Base-by-base conservation (phyloP, 2,888 invertebrate species). In the Cryptocephalus moraei region DNA sequence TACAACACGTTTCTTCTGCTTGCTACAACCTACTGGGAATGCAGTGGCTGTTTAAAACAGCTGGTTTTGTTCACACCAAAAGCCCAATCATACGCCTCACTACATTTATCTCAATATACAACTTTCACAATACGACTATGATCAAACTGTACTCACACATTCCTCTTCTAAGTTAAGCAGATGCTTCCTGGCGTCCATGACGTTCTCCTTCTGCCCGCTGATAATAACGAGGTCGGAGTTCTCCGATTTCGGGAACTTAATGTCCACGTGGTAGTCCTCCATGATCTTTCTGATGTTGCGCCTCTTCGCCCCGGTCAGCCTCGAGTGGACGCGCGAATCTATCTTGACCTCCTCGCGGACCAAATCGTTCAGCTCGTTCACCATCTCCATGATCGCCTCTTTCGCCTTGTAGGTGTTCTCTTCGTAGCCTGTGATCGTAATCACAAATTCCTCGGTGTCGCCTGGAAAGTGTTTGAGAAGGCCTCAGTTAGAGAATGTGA, bases 351-450 rank as follows among this genome's bases (percentile, higher is more conserved):
- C 87, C 62, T 89, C 89, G 55, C 84, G 85, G 53, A 81, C 77
- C 69, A 88, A 78, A 43, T 82, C 82, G 66, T 85, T 83, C 71
- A 92, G 75, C 67, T 93, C 90, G 56, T 85, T 82, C 6, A 97
- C 93, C 64, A 96, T 93, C 60, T 86, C 84, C 76, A 93, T 77
- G 55, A 99, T 96, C 59, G 91, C 93, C 55, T 92, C 91, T 63
- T 84, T 84, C 46, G 96, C 96, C 51, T 80, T 81, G 52, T 84
- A 75, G 10, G 91, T 86, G 65, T 91, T 88, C 53, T 88, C 83
- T 72, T 99, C 93, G 65, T 93, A 95, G 8, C 99, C 97, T 53
- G 83, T 86, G 58, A 96, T 87, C 45, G 85, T 88, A 62, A 96
- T 94, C 54, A 84, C 78, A 59, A 86, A 83, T 64, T 90, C 88